Conservation (phyloP, 2,797 vertebrate genomes). For the Atherinosoma microstoma region DNA sequence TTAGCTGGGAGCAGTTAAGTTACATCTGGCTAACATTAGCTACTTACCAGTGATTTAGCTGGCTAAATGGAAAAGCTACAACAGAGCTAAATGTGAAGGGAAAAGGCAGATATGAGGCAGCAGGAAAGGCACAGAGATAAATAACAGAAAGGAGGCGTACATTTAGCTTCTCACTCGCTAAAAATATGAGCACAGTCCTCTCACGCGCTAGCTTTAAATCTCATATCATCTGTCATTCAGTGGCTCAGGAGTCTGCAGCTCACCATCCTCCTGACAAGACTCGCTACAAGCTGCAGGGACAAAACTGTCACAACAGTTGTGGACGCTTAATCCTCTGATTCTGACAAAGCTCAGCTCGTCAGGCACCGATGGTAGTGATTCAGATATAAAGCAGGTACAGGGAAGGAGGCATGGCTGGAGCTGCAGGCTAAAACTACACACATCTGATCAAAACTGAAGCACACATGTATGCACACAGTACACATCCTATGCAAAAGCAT, state of each 20-base stretch:
- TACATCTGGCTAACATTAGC: conserved; percentile 75
- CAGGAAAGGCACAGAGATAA: neutral
- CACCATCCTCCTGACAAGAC: conserved; percentile 28
- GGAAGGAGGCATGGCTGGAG: neutral
- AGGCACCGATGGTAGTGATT: neutral
- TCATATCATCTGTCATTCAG: conserved; percentile 58
- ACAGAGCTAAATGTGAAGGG: conserved; percentile 15
- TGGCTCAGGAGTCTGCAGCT: conserved; percentile 34
- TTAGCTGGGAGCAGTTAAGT: conserved; percentile 45
- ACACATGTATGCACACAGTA: neutral
- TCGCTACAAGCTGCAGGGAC: conserved; percentile 35
- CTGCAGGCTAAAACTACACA: neutral
- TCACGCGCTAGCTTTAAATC: conserved; percentile 18
- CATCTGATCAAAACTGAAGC: neutral
- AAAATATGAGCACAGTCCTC: neutral
- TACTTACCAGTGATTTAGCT: conserved; percentile 64
- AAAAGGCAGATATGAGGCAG: conserved; percentile 4
- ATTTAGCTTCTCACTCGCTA: neutral
- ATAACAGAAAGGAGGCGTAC: neutral
- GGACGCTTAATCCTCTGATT: conserved; percentile 21
- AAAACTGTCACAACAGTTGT: conserved; percentile 22
- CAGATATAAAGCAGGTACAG: neutral
- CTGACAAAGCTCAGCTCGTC: neutral
- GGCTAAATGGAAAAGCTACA: conserved; percentile 47
- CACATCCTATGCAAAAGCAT: neutral